phyloP scores from a whole-genome alignment of 1,140 invertebrate species.

The Hestina assimilis region DNA sequence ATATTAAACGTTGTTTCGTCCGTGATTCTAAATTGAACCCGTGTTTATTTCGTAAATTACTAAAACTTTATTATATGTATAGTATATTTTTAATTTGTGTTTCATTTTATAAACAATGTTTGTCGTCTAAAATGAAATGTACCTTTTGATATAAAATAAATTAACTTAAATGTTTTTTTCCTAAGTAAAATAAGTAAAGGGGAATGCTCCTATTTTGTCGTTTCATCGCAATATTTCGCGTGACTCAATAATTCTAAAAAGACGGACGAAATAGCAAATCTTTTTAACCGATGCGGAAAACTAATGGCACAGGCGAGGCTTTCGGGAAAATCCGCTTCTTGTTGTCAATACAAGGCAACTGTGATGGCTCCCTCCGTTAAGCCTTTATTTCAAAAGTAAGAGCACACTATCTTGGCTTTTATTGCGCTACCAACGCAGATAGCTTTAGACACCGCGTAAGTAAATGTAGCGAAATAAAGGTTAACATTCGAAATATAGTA shows the following conservation, averaged over 20 bases:
- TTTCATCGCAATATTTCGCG: conserved; percentile 63
- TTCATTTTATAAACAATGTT: neutral
- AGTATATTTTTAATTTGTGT: neutral
- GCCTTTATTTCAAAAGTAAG: conserved; percentile 72
- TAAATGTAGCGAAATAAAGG: neutral
- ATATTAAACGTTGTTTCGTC: neutral
- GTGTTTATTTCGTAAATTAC: neutral
- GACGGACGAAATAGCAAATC: conserved; percentile 67
- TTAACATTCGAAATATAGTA: neutral
- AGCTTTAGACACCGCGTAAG: conserved; percentile 35
- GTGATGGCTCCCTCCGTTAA: conserved; percentile 71
- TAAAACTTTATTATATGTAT: neutral
- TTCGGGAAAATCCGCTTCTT: conserved; percentile 75
- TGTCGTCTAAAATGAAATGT: neutral
- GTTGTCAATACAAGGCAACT: conserved; percentile 75
- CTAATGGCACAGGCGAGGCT: conserved; percentile 77
- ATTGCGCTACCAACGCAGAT: conserved; percentile 50
- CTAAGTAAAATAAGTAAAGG: conserved; percentile 22
- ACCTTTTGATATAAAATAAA: conserved; percentile 23
- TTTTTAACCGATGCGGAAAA: conserved; percentile 76
- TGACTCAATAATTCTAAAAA: conserved; percentile 72
- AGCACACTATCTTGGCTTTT: conserved; percentile 71
- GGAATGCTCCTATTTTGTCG: conserved; percentile 44
- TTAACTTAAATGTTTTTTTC: neutral
- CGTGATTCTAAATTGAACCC: too few relatives aligned